Conservation (phyloP, 37 sponge, comb jelly and placozoan genomes). For the Crambe crambe region DNA sequence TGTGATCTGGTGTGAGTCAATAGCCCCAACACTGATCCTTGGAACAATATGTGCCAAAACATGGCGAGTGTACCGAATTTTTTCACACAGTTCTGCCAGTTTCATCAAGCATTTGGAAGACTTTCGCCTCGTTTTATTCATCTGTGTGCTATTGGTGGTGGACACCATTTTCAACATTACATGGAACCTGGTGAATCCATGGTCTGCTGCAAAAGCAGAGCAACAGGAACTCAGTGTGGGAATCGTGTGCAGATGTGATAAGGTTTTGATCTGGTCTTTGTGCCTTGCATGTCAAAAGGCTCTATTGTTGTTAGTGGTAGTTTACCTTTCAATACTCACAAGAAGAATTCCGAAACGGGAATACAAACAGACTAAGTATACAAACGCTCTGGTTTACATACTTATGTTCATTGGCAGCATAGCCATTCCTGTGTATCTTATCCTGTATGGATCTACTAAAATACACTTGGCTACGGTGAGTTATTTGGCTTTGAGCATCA, state of each 20-base stretch:
- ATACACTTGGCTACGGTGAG: too few species aligned
- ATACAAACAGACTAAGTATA: not conserved
- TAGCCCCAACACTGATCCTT: conserved; percentile 12
- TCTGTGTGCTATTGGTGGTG: not conserved
- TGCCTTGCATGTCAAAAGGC: not conserved
- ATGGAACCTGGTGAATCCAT: conserved; percentile 5
- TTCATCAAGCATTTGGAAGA: not conserved
- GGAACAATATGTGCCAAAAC: conserved; percentile 13
- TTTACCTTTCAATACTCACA: conserved; percentile 9
- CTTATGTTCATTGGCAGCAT: not conserved
- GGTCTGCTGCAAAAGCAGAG: not conserved
- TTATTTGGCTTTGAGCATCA: not conserved
- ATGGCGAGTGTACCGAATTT: conserved; percentile 23
- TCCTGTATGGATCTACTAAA: not conserved
- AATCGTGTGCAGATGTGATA: conserved; percentile 4
- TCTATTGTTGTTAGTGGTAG: not conserved
- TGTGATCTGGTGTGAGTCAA: not conserved
- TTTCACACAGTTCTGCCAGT: not conserved
- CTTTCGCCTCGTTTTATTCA: not conserved
- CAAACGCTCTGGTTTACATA: not conserved
- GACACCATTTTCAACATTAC: not conserved
- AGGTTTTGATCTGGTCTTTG: not conserved
- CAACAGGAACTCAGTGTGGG: not conserved
- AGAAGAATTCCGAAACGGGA: not conserved
- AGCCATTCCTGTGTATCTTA: not conserved